These are phyloP conservation scores for Upupa epops DNA, from an alignment of 2,113 vertebrate species.

Conservation along the genomic window DNA sequence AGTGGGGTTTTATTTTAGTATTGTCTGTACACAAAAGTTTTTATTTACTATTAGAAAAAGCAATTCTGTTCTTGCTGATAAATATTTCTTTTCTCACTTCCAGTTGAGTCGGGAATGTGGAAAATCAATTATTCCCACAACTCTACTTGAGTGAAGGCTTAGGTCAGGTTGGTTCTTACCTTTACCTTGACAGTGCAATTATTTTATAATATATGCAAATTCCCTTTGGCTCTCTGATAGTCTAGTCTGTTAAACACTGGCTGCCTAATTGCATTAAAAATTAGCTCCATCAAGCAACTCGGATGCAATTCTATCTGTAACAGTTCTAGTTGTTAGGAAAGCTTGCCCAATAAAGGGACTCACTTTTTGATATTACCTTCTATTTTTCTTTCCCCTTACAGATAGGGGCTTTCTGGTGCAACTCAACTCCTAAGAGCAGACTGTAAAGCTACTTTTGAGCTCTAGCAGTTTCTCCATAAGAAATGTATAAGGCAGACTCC, in stretches of 20 bases:
- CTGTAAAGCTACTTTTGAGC: neutral
- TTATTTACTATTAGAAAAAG: neutral
- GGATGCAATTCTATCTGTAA: neutral
- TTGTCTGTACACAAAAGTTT: neutral
- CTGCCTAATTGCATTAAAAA: constrained; percentile 62
- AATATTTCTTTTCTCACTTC: neutral
- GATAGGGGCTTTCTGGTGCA: neutral
- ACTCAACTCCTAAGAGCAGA: neutral
- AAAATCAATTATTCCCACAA: constrained; percentile 61
- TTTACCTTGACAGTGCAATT: constrained; percentile 44
- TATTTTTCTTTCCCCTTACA: too few relatives aligned
- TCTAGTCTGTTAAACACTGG: constrained; percentile 54
- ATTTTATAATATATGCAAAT: constrained; percentile 66
- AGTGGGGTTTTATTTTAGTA: neutral
- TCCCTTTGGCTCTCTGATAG: constrained; percentile 44
- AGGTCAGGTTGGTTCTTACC: constrained; percentile 43
- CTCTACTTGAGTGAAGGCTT: constrained; percentile 35
- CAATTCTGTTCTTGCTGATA: neutral
- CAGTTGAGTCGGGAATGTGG: neutral
- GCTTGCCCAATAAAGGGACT: neutral
- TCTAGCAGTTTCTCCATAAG: neutral
- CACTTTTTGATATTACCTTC: neutral
- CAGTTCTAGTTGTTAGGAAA: constrained; percentile 15
- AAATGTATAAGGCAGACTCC: neutral
- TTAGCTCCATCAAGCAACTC: constrained; percentile 49